Base-by-base conservation (phyloP, 2,888 invertebrate genomes). In the Scaptomyza caliginosa region DNA sequence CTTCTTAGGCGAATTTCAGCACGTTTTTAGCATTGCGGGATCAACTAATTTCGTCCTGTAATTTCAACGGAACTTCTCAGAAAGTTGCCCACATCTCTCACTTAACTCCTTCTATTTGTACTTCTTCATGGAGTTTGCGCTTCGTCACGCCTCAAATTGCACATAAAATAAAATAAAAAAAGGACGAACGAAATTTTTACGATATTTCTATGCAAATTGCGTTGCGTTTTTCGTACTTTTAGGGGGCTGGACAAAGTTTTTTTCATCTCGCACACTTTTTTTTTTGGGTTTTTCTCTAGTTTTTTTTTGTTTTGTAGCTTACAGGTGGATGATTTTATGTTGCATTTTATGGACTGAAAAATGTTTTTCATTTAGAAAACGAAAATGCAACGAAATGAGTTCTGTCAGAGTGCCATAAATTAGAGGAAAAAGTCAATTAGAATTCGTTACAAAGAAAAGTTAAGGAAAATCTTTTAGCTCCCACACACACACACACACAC, bases 311-410 rank as follows among this genome's bases (percentile, higher is more conserved):
- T 38, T 8, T 28, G 34, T 58, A 16, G 30, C 56, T 46, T 42
- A 62, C 80, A 80, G 80, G 86, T 80, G 86, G 73, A 67, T 86
- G 83, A 79, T 79, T 85, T 85, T 65, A 79, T 63, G 79, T 65
- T 73, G 80, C 65, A 79, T 64, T 84, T 84, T 77, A 76, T 85
- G 78, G 78, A 49, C 63, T 74, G 78, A 74, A 56, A 85, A 77
- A 62, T 63, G 76, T 62, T 67, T 75, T 62, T 59, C 43, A 58
- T 70, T 76, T 67, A 38, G n/a, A 51, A 34, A 49, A 13, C 26
- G n/a, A 52, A 34, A 72, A 75, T 75, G 72, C 75, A 75, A 36
- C 48, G 58, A 77, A 74, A 74, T 77, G 60, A 65, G 65, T 57
- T 55, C 24, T 17, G 32, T 8, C 8, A 16, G 11, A 54, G 36